Evolutionary conservation across 2,113 vertebrate species (phyloP), one percentile per base, ranked within the genome.

Genomic region (Montifringilla adamsi): DNA sequence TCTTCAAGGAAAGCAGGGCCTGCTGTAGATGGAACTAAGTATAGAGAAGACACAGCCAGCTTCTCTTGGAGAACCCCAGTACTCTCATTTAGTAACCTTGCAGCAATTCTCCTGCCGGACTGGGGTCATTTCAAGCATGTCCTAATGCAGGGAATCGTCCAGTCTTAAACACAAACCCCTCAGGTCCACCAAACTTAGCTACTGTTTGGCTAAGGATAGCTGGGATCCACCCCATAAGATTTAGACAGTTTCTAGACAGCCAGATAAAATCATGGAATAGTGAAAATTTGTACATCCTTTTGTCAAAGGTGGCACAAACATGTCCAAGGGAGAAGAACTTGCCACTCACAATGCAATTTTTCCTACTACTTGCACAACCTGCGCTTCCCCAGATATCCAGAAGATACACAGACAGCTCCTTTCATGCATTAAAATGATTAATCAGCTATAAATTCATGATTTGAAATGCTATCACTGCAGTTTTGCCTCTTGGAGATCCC

Each of bases 351-450:
- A 69, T 5, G 7, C 35, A 33, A 2, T 52, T 72, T 87, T 94
- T 84, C 49, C 58, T 46, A 78, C 49, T 93, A 64, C 41, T 89
- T 87, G 89, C 43, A 59, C 49, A 87, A 86, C 30, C 52, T 75
- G 68, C 56, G n/a, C 46, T 82, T 95, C 81, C 33, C n/a, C 28
- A 78, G 80, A 52, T 75, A 76, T 44, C 56, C 62, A 95, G 44
- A 78, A 89, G 59, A 86, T 4, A 73, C 5, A 12, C 22, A 81
- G 93, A 91, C 80, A 92, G 69, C n/a, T 93, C 53, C 56, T 91
- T 95, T 92, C 56, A 72, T 20, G 44, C 37, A 60, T 78, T 62
- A 87, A 58, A 87, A 95, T 76, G 91, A 93, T 84, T 92, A 87
- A 95, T 89, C 77, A 73, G 69, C 84, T 94, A 82, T 58, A 84